A percentile compares a stretch with the other conserved stretches of the same genome.
Conservation (phyloP, 2,797 vertebrate genomes). For the Xiphorhynchus erythropygius region DNA sequence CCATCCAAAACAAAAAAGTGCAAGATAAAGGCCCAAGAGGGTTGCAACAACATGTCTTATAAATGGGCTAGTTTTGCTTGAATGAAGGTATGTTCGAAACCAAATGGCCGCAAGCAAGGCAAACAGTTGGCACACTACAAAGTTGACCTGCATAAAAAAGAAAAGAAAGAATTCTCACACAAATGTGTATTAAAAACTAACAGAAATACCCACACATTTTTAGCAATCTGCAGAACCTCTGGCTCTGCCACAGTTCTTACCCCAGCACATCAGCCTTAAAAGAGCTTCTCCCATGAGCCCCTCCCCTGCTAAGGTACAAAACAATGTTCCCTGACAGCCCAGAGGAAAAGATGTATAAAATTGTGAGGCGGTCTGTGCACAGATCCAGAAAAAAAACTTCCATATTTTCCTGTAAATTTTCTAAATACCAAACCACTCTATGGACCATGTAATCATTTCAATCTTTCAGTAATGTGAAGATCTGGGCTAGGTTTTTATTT, state of each 20-base stretch:
- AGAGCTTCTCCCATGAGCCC: not conserved
- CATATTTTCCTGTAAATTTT: not conserved
- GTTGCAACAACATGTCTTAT: slow-evolving; percentile 95
- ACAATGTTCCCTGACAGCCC: not conserved
- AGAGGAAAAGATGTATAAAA: not conserved
- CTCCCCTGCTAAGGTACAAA: not conserved
- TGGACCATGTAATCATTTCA: not conserved
- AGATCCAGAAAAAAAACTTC: not conserved
- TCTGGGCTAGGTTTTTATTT: not conserved
- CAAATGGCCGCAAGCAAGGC: slow-evolving; percentile 94
- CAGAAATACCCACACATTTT: not conserved
- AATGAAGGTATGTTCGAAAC: slow-evolving; percentile 95
- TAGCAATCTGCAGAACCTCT: not conserved
- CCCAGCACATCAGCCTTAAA: not conserved
- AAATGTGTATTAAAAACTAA: not conserved
- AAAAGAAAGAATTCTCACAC: slow-evolving; percentile 19
- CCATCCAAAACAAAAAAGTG: slow-evolving; percentile 99
- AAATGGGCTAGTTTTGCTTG: slow-evolving; percentile 95
- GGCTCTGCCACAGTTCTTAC: not conserved
- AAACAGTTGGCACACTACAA: slow-evolving; percentile 96
- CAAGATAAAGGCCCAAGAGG: slow-evolving; percentile 95
- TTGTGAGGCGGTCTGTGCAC: accelerated
- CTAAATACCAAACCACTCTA: not conserved
- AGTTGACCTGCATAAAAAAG: slow-evolving; percentile 88
- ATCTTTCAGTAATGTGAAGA: not conserved